Base-by-base conservation (phyloP, 2,797 vertebrate genomes). In the Neomorphus geoffroyi region DNA sequence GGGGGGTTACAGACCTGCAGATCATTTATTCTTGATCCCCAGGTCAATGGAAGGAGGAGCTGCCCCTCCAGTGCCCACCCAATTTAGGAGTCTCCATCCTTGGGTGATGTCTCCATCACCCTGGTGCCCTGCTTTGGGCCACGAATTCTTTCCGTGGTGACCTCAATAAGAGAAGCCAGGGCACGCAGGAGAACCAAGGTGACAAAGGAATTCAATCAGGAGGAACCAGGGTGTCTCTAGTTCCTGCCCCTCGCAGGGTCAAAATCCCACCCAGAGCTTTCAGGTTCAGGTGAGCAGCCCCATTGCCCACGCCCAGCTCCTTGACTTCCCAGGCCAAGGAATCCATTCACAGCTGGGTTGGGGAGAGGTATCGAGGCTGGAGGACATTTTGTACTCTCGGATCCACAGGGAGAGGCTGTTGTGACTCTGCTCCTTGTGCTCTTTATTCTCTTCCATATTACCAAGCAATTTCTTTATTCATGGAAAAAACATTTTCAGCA, bases 401-500 rank as follows among this genome's bases (percentile, higher is more conserved):
- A 35, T 21, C 54, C 2, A 0, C 77, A 67, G 61, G 58, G 75
- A 61, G 73, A 54, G 51, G 86, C 64, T 86, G 61, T 9, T 73
- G 62, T n/a, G 78, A 66, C 64, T 11, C 33, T 56, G 4, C n/a
- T 90, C 57, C 85, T 79, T 9, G 11, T 56, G 53, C 71, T 88
- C 57, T 82, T 79, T 90, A 43, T 58, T 93, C 83, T 45, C 58
- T 27, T 51, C 27, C 50, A 90, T 67, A 41, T 88, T 79, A 79
- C 51, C 28, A 83, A 74, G 60, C 66, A 77, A 62, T 92, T 88
- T 80, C 43, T 85, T 80, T 62, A 70, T 86, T 91, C 54, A 66
- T 30, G 82, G 79, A 21, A 78, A 79, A 87, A 1, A 1, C 71
- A 66, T 86, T 92, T 74, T 48, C 82, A 71, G 74, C 39, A 64